These are phyloP conservation scores for Onychomys torridus DNA, from an alignment of 2,797 vertebrate genomes.

Conservation along the genomic window DNA sequence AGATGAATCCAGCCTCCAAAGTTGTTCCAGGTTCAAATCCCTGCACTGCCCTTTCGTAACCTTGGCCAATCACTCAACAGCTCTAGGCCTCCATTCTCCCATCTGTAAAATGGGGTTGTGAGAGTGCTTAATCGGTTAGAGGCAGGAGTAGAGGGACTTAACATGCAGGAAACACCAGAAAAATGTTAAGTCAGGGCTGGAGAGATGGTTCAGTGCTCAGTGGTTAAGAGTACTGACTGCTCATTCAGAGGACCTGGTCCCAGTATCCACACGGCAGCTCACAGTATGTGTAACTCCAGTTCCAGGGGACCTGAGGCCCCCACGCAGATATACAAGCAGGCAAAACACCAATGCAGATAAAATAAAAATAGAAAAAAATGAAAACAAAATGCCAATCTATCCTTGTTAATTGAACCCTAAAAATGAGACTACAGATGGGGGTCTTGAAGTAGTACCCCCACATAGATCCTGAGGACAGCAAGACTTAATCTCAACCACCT, in stretches of 20 bases:
- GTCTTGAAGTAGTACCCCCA: background rate
- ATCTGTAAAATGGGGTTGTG: background rate
- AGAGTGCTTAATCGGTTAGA: background rate
- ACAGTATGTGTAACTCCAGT: no score
- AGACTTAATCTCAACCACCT: background rate
- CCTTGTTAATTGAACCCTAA: background rate
- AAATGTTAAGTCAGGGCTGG: background rate
- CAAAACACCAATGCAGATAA: no score
- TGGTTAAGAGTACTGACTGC: no score
- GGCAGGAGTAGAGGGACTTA: accelerated
- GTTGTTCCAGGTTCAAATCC: background rate
- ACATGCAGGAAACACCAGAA: background rate
- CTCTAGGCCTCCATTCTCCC: background rate
- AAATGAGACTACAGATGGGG: background rate
- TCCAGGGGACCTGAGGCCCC: no score
- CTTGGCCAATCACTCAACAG: background rate
- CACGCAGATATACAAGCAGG: no score
- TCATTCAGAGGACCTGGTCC: no score
- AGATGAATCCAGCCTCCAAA: background rate
- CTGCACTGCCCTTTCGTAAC: background rate
- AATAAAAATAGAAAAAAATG: no score
- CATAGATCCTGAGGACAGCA: background rate
- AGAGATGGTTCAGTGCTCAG: no score
- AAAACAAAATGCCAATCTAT: background rate
- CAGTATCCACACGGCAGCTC: no score